Conservation (phyloP, 2,797 vertebrate species). For the Enteromius viviparus region DNA sequence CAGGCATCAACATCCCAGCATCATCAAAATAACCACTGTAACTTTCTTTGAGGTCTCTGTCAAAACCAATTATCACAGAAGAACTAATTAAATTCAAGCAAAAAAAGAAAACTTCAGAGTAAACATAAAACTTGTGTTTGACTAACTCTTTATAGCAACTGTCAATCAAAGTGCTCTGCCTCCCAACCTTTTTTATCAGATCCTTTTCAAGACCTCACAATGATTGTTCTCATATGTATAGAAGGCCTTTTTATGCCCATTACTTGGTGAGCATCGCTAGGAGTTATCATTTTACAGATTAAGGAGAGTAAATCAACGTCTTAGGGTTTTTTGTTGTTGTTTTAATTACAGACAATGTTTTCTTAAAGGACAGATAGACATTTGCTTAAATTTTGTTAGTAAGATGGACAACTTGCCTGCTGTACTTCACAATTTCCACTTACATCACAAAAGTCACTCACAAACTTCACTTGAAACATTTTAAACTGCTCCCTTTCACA, state of each 20-base stretch:
- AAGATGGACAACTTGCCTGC: background rate
- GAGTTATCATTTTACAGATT: background rate
- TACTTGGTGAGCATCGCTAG: background rate
- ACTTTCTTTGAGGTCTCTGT: constrained; percentile 13
- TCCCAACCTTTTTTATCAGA: background rate
- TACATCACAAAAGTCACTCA: background rate
- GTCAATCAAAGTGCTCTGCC: constrained; percentile 54
- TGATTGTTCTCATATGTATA: background rate
- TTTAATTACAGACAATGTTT: background rate
- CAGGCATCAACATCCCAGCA: constrained; percentile 71
- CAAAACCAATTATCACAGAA: constrained; percentile 22
- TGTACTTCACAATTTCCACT: background rate
- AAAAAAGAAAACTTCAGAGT: constrained; percentile 3
- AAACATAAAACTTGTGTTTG: constrained; percentile 6
- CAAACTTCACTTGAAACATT: background rate
- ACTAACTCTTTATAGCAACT: constrained; percentile 38
- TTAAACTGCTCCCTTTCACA: background rate
- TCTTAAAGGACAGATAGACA: background rate
- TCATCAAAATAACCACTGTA: constrained; percentile 49
- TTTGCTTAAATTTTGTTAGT: constrained; percentile 10
- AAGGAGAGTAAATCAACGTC: background rate
- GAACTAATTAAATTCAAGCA: background rate
- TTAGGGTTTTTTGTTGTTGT: background rate
- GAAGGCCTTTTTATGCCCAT: background rate
- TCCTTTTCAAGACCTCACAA: background rate